Base-by-base conservation (phyloP, 1,140 invertebrate genomes). In the Carposina sasakii region DNA sequence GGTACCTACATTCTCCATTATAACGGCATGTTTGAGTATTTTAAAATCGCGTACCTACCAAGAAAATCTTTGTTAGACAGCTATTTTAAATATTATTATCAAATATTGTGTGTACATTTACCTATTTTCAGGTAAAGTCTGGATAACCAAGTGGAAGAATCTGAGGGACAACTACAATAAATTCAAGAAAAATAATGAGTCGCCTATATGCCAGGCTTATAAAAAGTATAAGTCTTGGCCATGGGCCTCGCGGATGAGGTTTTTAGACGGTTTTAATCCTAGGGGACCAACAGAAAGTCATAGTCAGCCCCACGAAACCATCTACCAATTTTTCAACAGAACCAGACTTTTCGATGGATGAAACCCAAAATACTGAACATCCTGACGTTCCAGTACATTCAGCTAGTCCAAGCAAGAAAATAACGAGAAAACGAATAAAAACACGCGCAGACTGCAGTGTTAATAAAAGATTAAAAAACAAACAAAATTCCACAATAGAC, bases 351-450 rank as follows among this genome's bases (percentile, higher is more conserved):
- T 3, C 34, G 34, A 17, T 37, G 34, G 12, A 37, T 37, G 16
- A 19, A 17, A 37, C 34, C 2, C 34, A 19, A 17, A 37, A 17
- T 37, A 5, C 5, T 37, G 12, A 13, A 17, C 24, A 28, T 6
- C 12, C 24, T 28, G 24, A 28, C 6, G 24, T 12, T 28, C 12
- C 24, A 6, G 24, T 28, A 28, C 12, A 28, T 28, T 4, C 34
- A 37, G 3, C 34, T 37, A 17, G 34, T 3, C 34, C 34, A 37
- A 37, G 34, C 34, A 37, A 37, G 34, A 13, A 5, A 37, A 19
- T 37, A 17, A 19, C 34, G 16, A 37, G 34, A 37, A 37, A 37
- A 37, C 24, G 24, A 28, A 28, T 28, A 28, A 28, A 28, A 28
- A 28, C 24, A 28, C 6, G 24, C 6, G 24, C 24, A 28, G 24